Percentiles rank a stretch among this genome's conserved stretches.
phyloP scores from a whole-genome alignment of 2,888 invertebrate species.

The Petrolisthes manimaculis region DNA sequence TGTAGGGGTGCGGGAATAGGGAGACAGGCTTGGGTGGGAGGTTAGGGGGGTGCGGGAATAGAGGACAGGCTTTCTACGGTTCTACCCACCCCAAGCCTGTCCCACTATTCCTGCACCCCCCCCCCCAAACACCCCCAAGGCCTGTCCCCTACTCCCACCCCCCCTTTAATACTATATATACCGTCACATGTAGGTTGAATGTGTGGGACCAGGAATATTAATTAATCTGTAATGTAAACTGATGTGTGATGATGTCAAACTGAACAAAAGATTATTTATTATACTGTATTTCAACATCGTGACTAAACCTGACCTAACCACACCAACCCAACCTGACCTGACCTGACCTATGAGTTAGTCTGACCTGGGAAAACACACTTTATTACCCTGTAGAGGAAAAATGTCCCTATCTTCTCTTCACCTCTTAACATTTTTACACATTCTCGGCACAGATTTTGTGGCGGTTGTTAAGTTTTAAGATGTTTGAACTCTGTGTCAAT shows the following conservation, averaged over 20 bases:
- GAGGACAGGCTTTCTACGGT: no score
- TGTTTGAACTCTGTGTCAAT: conserved; percentile 55
- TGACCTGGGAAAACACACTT: not conserved
- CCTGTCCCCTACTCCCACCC: no score
- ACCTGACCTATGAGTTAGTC: conserved; percentile 1
- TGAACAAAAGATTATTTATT: not conserved
- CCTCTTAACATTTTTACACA: conserved; percentile 26
- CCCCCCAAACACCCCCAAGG: no score
- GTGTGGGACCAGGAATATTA: no score
- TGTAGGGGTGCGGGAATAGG: no score
- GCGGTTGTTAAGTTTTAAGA: conserved; percentile 58
- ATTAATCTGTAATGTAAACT: no score
- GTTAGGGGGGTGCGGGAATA: no score
- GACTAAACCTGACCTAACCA: not conserved
- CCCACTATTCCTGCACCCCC: no score
- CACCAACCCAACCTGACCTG: not conserved
- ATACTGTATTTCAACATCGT: not conserved
- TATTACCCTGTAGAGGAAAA: not conserved
- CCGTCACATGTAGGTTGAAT: no score
- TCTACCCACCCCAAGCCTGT: no score
- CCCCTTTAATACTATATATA: no score
- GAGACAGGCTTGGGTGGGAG: no score
- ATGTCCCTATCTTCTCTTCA: not conserved
- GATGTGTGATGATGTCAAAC: not conserved
- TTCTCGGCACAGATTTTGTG: conserved; percentile 33